Conservation (phyloP, 2,113 vertebrate genomes). For the Casuarius casuarius region DNA sequence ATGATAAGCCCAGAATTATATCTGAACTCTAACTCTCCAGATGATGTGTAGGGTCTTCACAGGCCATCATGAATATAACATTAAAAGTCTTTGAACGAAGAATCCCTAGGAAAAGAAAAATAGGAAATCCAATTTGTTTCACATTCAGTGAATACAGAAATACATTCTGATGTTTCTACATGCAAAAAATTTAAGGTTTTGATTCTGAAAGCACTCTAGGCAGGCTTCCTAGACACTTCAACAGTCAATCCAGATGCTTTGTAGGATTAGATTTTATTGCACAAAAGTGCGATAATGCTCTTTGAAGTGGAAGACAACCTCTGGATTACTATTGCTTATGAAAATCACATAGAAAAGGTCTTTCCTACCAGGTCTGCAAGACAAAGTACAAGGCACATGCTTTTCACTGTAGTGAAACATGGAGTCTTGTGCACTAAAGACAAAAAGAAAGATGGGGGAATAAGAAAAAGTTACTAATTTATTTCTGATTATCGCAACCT, state of each 20-base stretch:
- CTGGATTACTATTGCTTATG: neutral
- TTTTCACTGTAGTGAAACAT: neutral
- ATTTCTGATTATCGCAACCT: neutral
- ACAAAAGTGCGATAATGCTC: neutral
- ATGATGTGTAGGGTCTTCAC: slow-evolving; percentile 50
- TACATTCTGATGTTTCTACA: neutral
- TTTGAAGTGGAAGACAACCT: neutral
- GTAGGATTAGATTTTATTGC: neutral
- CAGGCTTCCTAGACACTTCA: neutral
- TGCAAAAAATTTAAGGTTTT: neutral
- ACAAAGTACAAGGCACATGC: neutral
- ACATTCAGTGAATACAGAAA: neutral
- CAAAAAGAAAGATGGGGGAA: neutral
- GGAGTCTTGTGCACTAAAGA: neutral
- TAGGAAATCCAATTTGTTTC: slow-evolving; percentile 40
- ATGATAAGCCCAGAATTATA: slow-evolving; percentile 41
- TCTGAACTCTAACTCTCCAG: slow-evolving; percentile 59
- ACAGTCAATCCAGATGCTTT: neutral
- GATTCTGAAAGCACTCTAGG: neutral
- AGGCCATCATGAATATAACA: neutral
- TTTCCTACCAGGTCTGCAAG: neutral
- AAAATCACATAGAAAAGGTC: neutral
- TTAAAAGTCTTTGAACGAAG: slow-evolving; percentile 71
- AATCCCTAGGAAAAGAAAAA: slow-evolving; percentile 74
- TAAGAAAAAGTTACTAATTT: neutral